A percentile compares a stretch with the other conserved stretches of the same genome.
Conservation (phyloP, 2,888 invertebrate genomes). For the Chromoteleia sp. region DNA sequence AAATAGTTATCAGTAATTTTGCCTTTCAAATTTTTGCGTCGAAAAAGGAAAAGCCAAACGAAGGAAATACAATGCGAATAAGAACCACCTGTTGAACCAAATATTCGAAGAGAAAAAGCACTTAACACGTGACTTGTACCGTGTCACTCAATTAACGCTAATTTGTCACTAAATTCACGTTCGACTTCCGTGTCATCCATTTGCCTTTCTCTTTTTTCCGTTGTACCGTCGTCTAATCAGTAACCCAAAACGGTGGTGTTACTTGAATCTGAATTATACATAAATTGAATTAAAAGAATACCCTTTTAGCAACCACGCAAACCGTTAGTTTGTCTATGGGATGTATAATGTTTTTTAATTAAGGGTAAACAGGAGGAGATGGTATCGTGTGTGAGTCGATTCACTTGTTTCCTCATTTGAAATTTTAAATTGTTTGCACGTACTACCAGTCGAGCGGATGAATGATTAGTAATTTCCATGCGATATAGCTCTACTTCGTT, state of each 20-base stretch:
- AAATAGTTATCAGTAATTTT: too few relatives aligned
- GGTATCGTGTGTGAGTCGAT: constrained; percentile 18
- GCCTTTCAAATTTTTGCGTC: too few relatives aligned
- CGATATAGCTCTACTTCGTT: neutral
- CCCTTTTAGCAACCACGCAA: constrained; percentile 5
- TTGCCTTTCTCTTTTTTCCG: constrained; percentile 3
- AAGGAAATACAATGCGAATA: neutral
- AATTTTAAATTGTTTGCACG: constrained; percentile 18
- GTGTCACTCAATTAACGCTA: constrained; percentile 13
- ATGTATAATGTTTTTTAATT: constrained; percentile 29
- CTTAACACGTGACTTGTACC: constrained; percentile 2
- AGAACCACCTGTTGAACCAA: constrained; percentile 25
- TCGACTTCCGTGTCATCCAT: constrained; percentile 25
- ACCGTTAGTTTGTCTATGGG: constrained; percentile 26
- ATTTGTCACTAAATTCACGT: constrained; percentile 33
- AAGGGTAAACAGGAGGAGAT: constrained; percentile 18
- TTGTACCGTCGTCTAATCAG: constrained; percentile 12
- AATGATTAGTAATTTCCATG: constrained; percentile 18
- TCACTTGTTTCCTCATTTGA: constrained; percentile 39
- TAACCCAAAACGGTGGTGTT: constrained; percentile 8
- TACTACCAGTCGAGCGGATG: constrained; percentile 4
- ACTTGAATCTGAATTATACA: constrained; percentile 31
- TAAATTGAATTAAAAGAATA: constrained; percentile 36
- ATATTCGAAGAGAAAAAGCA: constrained; percentile 5
- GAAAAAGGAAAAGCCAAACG: neutral